phyloP scores from a whole-genome alignment of 2,888 invertebrate species.

The Tipula lateralis region DNA sequence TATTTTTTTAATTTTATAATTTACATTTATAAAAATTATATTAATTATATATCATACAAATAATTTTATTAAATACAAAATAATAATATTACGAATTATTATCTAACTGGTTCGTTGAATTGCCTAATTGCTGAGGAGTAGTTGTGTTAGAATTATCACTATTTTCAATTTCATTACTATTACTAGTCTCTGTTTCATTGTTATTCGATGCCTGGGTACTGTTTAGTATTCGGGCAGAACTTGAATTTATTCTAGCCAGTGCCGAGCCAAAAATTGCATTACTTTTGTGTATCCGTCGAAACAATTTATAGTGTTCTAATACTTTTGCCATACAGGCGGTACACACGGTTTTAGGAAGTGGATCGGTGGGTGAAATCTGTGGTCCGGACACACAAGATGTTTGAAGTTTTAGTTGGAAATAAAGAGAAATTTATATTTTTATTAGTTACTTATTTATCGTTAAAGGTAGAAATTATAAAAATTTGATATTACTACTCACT shows the following conservation, averaged over 20 bases:
- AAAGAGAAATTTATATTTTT: not conserved
- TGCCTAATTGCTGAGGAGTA: not conserved
- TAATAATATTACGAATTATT: constrained; percentile 24
- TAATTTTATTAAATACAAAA: not conserved
- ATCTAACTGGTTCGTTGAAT: constrained; percentile 13
- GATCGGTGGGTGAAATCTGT: constrained; percentile 59
- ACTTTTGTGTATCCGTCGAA: constrained; percentile 20
- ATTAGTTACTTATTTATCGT: not conserved
- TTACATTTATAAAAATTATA: constrained; percentile 24
- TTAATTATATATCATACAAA: constrained; percentile 24
- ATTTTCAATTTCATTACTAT: constrained; percentile 5
- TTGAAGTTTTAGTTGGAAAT: constrained; percentile 30
- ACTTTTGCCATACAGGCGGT: constrained; percentile 48
- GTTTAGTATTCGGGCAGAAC: not conserved
- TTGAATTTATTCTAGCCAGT: not conserved
- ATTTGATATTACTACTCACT: constrained; percentile 50
- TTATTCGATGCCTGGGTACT: not conserved
- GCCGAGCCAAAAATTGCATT: constrained; percentile 9
- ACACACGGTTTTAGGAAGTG: constrained; percentile 67
- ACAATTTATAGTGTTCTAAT: constrained; percentile 27
- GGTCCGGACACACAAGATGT: not conserved
- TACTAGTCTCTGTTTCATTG: not conserved
- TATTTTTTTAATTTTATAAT: constrained; percentile 2
- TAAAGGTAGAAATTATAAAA: not conserved
- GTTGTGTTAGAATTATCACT: not conserved